Conservation (phyloP, 1,140 invertebrate genomes). For the Zaprionus africanus region DNA sequence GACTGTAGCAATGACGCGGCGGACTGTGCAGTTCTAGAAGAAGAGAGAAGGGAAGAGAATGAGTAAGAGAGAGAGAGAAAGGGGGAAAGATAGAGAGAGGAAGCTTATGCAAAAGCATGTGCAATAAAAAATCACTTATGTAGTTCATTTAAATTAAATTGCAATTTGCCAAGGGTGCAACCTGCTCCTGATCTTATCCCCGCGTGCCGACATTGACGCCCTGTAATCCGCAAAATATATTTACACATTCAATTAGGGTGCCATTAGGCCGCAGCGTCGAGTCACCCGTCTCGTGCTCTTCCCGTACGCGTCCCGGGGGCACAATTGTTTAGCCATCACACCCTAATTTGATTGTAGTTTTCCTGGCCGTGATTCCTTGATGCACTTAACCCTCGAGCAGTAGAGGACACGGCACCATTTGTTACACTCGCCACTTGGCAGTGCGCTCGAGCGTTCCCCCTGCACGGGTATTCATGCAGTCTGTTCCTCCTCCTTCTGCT, state of each 20-base stretch:
- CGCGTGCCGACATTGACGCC: constrained; percentile 72
- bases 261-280: constrained; percentile 65
- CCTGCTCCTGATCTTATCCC: constrained; percentile 64
- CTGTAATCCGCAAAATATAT: constrained; percentile 83
- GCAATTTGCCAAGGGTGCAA: constrained; percentile 56
- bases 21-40: constrained; percentile 69
- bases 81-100: neutral
- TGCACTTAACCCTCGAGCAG: constrained; percentile 82
- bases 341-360: constrained; percentile 84
- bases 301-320: constrained; percentile 57
- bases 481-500: constrained; percentile 12
- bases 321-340: constrained; percentile 84
- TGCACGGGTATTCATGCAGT: constrained; percentile 24
- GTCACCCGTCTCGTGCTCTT: constrained; percentile 6
- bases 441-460: constrained; percentile 60
- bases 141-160: constrained; percentile 83
- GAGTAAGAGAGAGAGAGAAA: constrained; percentile 6
- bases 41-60: neutral
- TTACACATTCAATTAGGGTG: constrained; percentile 84
- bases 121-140: constrained; percentile 80
- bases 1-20: constrained; percentile 57
- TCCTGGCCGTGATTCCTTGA: constrained; percentile 74
- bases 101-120: constrained; percentile 7
- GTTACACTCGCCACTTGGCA: constrained; percentile 75
- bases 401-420: constrained; percentile 58